Evolutionary conservation across 2,888 invertebrate genomes (phyloP).

Genomic region (Cerceris ruficornis): DNA sequence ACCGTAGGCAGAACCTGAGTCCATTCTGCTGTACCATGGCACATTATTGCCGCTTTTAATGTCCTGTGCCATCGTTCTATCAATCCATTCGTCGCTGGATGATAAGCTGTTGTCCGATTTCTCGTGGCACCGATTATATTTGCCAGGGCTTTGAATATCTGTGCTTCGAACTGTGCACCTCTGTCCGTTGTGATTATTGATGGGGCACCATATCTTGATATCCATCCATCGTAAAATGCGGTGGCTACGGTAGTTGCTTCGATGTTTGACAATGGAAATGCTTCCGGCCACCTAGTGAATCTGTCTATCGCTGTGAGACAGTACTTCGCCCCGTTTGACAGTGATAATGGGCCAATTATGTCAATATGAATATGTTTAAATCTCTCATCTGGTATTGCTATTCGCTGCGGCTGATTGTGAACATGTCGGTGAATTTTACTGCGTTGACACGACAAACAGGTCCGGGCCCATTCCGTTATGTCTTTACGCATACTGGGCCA

Average conservation of each 20-base stretch:
- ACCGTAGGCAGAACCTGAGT: slow-evolving; percentile 49
- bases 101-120: slow-evolving; percentile 50
- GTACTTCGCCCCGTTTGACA: neutral
- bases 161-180: slow-evolving; percentile 76
- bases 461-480: neutral
- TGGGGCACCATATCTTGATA: slow-evolving; percentile 53
- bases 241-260: neutral
- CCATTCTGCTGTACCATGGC: slow-evolving; percentile 51
- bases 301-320: slow-evolving; percentile 4
- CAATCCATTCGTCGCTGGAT: slow-evolving; percentile 64
- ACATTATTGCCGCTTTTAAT: slow-evolving; percentile 61
- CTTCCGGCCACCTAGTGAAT: slow-evolving; percentile 9
- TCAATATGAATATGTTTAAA: slow-evolving; percentile 12
- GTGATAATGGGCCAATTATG: neutral
- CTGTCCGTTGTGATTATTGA: slow-evolving; percentile 66
- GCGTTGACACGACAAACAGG: neutral
- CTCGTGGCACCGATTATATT: slow-evolving; percentile 37
- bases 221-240: slow-evolving; percentile 48
- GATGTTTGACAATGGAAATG: neutral
- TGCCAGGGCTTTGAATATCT: slow-evolving; percentile 66
- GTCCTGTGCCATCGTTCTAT: slow-evolving; percentile 65
- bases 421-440: slow-evolving; percentile 1
- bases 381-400: neutral
- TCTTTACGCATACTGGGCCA: slow-evolving; percentile 4
- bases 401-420: neutral